Evolutionary conservation across 2,888 invertebrate species (phyloP).

Genomic region (Litoditis marina): DNA sequence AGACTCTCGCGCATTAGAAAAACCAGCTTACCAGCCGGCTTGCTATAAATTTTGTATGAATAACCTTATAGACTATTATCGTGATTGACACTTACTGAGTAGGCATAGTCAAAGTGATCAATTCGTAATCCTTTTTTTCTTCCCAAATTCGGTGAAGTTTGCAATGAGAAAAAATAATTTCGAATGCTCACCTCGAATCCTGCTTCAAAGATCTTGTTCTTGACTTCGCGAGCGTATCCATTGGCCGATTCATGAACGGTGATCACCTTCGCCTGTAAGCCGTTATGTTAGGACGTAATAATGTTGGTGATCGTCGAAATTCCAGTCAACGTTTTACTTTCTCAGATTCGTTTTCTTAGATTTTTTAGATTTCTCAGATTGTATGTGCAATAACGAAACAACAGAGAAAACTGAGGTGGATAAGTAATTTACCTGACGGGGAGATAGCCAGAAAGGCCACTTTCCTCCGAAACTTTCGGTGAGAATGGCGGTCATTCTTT

Average conservation of each 20-base stretch:
- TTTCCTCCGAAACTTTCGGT: conserved; percentile 95
- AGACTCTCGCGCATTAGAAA: too few relatives aligned
- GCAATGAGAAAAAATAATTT: too few relatives aligned
- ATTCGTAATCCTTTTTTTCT: too few relatives aligned
- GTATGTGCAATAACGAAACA: not conserved
- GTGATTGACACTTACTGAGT: too few relatives aligned
- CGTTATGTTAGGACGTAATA: not conserved
- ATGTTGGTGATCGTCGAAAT: too few relatives aligned
- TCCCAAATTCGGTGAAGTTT: too few relatives aligned
- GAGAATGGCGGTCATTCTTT: conserved; percentile 94
- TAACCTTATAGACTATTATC: too few relatives aligned
- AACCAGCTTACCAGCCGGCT: too few relatives aligned
- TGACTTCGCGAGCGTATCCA: conserved; percentile 69
- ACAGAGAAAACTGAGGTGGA: not conserved
- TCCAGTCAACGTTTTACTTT: too few relatives aligned
- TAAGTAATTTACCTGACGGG: conserved; percentile 73
- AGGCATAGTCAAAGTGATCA: too few relatives aligned
- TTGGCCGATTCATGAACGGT: conserved; percentile 85
- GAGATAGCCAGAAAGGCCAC: conserved; percentile 99
- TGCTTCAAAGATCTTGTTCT: conserved; percentile 48
- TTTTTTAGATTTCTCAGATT: not conserved
- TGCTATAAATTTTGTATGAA: too few relatives aligned
- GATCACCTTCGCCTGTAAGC: conserved; percentile 74
- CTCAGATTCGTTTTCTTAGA: too few relatives aligned
- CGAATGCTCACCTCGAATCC: conserved; percentile 48